A percentile compares a stretch with the other conserved stretches of the same genome.
These are phyloP conservation scores for Apamea crenata DNA, from an alignment of 2,888 invertebrate genomes.

Conservation along the genomic window DNA sequence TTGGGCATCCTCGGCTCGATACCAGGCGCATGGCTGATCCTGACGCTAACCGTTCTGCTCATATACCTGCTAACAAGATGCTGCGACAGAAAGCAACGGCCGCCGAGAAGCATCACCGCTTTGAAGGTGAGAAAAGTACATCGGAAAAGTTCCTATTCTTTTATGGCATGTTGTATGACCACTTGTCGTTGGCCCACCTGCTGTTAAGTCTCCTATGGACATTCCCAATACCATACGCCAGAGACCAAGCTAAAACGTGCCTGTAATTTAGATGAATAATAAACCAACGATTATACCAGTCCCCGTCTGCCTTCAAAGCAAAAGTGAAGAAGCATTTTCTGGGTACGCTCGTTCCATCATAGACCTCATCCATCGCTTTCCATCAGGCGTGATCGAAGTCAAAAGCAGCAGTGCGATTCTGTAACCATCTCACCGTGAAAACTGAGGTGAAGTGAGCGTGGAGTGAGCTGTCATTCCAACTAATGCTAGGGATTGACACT, in stretches of 20 bases:
- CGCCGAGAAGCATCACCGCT: slow-evolving; percentile 96
- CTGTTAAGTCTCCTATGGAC: neutral
- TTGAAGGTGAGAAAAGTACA: slow-evolving; percentile 90
- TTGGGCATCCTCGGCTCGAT: slow-evolving; percentile 97
- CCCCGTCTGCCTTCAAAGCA: no score
- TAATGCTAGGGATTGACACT: no score
- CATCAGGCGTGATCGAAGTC: no score
- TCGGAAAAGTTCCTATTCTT: neutral
- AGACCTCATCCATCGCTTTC: no score
- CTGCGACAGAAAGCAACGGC: slow-evolving; percentile 98
- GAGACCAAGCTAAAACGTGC: neutral
- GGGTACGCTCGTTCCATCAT: no score
- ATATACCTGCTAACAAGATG: slow-evolving; percentile 98
- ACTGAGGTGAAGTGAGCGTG: no score
- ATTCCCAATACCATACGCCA: neutral
- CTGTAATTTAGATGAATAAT: neutral
- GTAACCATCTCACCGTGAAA: no score
- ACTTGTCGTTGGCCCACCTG: neutral
- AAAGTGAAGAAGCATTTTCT: no score
- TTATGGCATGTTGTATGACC: neutral
- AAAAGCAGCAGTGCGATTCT: no score
- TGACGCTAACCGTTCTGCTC: slow-evolving; percentile 96
- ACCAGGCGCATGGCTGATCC: slow-evolving; percentile 97
- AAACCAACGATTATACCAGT: neutral
- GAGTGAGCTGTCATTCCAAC: no score